Base-by-base conservation (phyloP, 2,113 vertebrate species). In the Hemiprocne comata region DNA sequence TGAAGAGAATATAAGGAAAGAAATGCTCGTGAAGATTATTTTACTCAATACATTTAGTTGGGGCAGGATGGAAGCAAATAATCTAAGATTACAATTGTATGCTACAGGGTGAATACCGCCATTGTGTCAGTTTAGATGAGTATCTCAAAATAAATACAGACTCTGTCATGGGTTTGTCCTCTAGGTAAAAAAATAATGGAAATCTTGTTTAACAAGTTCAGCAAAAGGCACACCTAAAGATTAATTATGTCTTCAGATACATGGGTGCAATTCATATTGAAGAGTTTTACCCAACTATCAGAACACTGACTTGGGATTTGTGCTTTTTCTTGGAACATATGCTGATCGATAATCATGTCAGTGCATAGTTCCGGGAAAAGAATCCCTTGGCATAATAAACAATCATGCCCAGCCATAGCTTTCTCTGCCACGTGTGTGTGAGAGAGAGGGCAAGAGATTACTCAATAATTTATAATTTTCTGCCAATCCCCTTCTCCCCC, bases 141-240 rank as follows among this genome's bases (percentile, higher is more conserved):
- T 95, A 97, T 96, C 96, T 96, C 89, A 95, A 38, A 96, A 95
- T 95, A 97, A 97, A 96, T 97, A 94, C 89, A 97, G 85, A 95
- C 93, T 95, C 94, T 95, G 88, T 96, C 94, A 96, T 96, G 95
- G 50, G 89, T 95, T 96, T 97, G 85, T 96, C 95, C 92, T 97
- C 96, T 96, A 94, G 94, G 94, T 93, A 95, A 85, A 94, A 95
- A 93, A 83, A 28, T 89, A 93, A 78, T 85, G 77, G 94, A 97
- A 97, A 97, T 97, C 96, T 96, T 90, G 97, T 95, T 94, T 66
- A 97, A 96, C 97, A 80, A 97, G 97, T 97, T 98, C 90, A 89
- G 94, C 86, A 7, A 95, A 95, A 96, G 94, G 81, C 96, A 96
- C 97, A 91, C 97, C 96, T 96, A 93, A 87, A 87, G 71, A 91